phyloP scores from a whole-genome alignment of 2,113 vertebrate genomes.

The Orthochromis malagaraziensis region DNA sequence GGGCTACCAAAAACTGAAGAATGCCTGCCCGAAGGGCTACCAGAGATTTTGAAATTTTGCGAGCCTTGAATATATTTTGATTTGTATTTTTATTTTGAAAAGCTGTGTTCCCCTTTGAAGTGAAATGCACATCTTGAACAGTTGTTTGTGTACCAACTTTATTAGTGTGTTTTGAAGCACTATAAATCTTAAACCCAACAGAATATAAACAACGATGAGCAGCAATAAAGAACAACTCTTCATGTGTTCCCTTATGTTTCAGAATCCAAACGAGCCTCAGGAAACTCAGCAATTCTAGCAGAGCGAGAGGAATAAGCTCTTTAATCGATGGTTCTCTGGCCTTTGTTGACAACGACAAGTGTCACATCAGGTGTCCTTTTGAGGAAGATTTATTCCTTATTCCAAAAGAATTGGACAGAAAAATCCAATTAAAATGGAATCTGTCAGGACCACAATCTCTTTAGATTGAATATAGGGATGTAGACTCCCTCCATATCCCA shows the following conservation, averaged over 20 bases:
- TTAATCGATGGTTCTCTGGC: conserved; percentile 22
- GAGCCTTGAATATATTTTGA: too few species aligned
- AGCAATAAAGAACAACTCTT: neutral
- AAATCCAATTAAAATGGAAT: conserved; percentile 56
- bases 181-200: neutral
- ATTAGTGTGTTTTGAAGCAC: neutral
- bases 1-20: too few species aligned
- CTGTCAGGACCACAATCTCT: conserved; percentile 27
- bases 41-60: too few species aligned
- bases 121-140: neutral
- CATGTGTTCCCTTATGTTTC: neutral
- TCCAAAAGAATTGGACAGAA: conserved; percentile 12
- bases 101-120: neutral
- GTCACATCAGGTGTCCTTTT: conserved; percentile 38
- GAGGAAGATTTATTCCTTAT: conserved; percentile 54
- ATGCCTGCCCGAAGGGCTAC: too few species aligned
- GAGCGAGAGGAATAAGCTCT: neutral
- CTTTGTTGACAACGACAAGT: conserved; percentile 41
- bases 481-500: neutral
- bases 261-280: neutral
- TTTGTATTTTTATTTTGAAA: neutral
- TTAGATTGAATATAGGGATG: conserved; percentile 23
- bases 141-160: neutral
- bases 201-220: neutral
- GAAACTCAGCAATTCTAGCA: neutral